Base-by-base conservation (phyloP, 2,797 vertebrate genomes). In the Tachyglossus aculeatus region DNA sequence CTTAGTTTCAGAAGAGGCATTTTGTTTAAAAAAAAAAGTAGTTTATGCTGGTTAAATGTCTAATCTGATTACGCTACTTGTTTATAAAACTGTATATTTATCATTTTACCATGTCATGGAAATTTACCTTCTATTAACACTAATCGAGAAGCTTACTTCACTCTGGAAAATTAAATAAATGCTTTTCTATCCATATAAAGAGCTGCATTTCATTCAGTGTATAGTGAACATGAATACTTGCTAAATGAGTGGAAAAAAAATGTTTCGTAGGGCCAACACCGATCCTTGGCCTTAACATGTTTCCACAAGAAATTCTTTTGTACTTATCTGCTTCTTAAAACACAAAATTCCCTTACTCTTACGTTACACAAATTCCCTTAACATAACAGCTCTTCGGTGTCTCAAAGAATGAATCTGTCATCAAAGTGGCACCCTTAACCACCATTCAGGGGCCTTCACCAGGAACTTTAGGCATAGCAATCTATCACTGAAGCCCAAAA, bases 361-460 rank as follows among this genome's bases (percentile, higher is more conserved):
- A 5, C n/a, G n/a, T n/a, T 39, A 39, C 19, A 13, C 19, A n/a
- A n/a, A n/a, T n/a, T n/a, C n/a, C n/a, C n/a, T n/a, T n/a, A n/a
- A n/a, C n/a, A n/a, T n/a, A n/a, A n/a, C n/a, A n/a, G n/a, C 19
- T 48, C 10, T 9, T 8, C 31, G 19, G 52, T 57, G 25, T 36
- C 15, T 66, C 59, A 83, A 56, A 62, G 4, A 66, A 74, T 60
- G 29, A 12, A 36, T 64, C 68, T 48, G 67, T 31, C 27, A 9
- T 29, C 27, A n/a, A n/a, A n/a, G n/a, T n/a, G n/a, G n/a, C n/a
- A n/a, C n/a, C n/a, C n/a, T n/a, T n/a, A n/a, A n/a, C n/a, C n/a
- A n/a, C n/a, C n/a, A n/a, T n/a, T n/a, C n/a, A n/a, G n/a, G n/a
- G n/a, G n/a, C n/a, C n/a, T n/a, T n/a, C n/a, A n/a, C n/a, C n/a